A percentile compares a stretch with the other conserved stretches of the same genome.
Conservation (phyloP, 2,888 invertebrate species). For the Ischnus inquisitorius region DNA sequence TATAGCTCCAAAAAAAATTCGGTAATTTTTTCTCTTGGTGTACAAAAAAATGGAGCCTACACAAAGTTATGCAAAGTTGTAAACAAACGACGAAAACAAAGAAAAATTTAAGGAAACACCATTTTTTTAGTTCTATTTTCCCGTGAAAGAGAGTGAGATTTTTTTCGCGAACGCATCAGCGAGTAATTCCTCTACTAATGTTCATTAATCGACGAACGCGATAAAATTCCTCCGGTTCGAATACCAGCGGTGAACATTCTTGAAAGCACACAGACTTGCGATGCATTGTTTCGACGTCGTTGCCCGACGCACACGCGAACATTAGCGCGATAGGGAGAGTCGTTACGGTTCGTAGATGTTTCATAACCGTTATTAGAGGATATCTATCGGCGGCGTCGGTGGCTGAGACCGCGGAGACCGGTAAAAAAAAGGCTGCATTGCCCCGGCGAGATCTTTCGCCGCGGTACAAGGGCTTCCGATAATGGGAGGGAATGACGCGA, state of each 20-base stretch:
- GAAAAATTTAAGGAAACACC: background rate
- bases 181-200: slow-evolving; percentile 49
- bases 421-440: slow-evolving; percentile 56
- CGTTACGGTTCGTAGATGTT: slow-evolving; percentile 64
- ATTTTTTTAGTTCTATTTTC: background rate
- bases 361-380: slow-evolving; percentile 62
- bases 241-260: slow-evolving; percentile 36
- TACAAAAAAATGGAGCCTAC: no score
- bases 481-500: slow-evolving; percentile 55
- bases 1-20: no score
- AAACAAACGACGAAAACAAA: no score
- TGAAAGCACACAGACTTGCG: slow-evolving; percentile 11
- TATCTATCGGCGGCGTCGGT: slow-evolving; percentile 55
- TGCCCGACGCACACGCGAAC: slow-evolving; percentile 21
- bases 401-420: slow-evolving; percentile 22
- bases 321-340: slow-evolving; percentile 54
- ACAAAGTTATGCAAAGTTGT: no score
- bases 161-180: slow-evolving; percentile 7
- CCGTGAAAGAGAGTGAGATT: background rate
- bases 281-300: slow-evolving; percentile 46
- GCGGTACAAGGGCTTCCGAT: slow-evolving; percentile 48
- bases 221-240: slow-evolving; percentile 51
- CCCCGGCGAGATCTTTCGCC: slow-evolving; percentile 48
- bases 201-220: slow-evolving; percentile 49
- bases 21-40: no score